These are phyloP conservation scores for Ranitomeya imitator DNA, from an alignment of 2,113 vertebrate species.

Conservation along the genomic window DNA sequence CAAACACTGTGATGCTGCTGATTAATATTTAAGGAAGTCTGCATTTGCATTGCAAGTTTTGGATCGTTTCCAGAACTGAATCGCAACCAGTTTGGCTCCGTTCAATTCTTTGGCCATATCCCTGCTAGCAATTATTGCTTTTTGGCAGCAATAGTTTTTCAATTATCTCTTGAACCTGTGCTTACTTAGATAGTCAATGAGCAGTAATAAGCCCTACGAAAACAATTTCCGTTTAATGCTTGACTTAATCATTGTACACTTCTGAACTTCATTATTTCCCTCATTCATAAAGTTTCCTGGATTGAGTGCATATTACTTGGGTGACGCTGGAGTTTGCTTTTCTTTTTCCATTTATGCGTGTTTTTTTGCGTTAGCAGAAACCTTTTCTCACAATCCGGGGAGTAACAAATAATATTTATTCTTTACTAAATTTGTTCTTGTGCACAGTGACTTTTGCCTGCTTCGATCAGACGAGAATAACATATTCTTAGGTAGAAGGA, in stretches of 20 bases:
- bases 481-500: no score
- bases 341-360: not conserved
- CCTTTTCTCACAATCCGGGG: not conserved
- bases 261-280: conserved; percentile 26
- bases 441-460: not conserved
- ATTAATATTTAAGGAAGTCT: conserved; percentile 33
- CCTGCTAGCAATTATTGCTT: conserved; percentile 24
- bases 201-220: conserved; percentile 36
- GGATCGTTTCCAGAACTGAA: conserved; percentile 24
- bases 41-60: conserved; percentile 24
- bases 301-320: not conserved
- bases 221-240: conserved; percentile 37
- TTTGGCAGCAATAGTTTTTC: conserved; percentile 46
- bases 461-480: not conserved
- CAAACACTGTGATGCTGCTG: not conserved
- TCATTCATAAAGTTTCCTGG: conserved; percentile 27
- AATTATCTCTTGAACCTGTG: conserved; percentile 50
- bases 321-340: not conserved
- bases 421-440: conserved; percentile 1
- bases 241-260: conserved; percentile 40
- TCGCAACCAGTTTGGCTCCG: conserved; percentile 35
- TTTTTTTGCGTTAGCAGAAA: not conserved
- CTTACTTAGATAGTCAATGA: conserved; percentile 49
- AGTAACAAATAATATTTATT: not conserved
- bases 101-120: conserved; percentile 20